Base-by-base conservation (phyloP, 2,113 vertebrate genomes). In the Oreochromis tanganicae region DNA sequence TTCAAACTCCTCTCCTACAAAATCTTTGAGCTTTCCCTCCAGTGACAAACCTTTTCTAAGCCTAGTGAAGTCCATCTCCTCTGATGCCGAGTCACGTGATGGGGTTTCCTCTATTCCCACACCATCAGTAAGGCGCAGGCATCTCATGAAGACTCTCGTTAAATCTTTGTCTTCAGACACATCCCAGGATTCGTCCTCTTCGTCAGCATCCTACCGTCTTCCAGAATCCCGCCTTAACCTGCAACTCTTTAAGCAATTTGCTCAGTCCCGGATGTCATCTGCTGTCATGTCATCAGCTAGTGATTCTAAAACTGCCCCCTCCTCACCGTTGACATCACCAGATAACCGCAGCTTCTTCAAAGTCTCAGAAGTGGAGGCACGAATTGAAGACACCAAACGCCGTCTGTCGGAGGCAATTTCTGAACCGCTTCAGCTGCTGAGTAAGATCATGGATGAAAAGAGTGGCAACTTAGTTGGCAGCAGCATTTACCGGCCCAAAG, bases 381-480 rank as follows among this genome's bases (percentile, higher is more conserved):
- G 97, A 91, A 97, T 99, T 9, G 99, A 99, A 94, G 98, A 99
- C 97, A 99, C 99, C 3, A 99, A 97, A 84, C 96, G 99, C 2
- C 98, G 99, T 83, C 95, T 99, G 85, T 98, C 99, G 0, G 99
- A 99, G 95, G 99, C 97, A 2, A 99, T 99, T 80, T 97, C 97
- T 2, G 99, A 99, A 81, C 99, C 98, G 82, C 96, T 99, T 73
- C 98, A 99, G 92, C 96, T 99, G 85, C 96, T 99, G 68, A 99
- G 97, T 90, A 99, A 99, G 94, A 98, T 99, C 41, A 99, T 99
- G 54, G 98, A 98, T n/a, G 99, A 99, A 27, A 98, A 99, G 95
- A 94, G 97, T 14, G 91, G 96, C 92, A 75, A 91, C 17, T 94
- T 96, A 4, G 84, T 96, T 9, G 95, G 97, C 81, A 84, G 93